Evolutionary conservation across 2,888 invertebrate species (phyloP), one percentile per base, ranked within the genome.

Genomic region (Micropterix aruncella): DNA sequence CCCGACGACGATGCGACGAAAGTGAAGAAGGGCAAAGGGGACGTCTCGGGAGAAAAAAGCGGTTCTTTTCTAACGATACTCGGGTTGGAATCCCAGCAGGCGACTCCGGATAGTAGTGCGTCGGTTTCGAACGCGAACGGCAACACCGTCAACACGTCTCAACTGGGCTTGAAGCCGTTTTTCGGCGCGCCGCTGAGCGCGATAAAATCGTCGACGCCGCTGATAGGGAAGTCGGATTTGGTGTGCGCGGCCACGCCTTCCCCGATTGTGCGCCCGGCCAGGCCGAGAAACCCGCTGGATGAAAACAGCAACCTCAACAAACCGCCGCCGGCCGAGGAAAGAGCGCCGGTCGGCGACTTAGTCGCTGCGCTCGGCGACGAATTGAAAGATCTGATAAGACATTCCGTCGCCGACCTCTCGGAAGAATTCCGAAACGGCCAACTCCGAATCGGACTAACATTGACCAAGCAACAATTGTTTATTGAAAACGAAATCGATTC

Each of bases 381-480:
- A 19, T 50, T 70, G 16, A 70, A 70, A 54, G 66, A 70, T 47
- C 68, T 65, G 46, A 58, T 70, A 1, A 65, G 65, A 51, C 50
- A 65, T 19, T 57, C 59, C 37, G 47, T 69, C 37, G 56, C 62
- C 1, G 68, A 70, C 56, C 60, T 66, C 2, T 59, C 66, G 2
- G 65, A 66, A 51, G 65, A 68, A 45, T 69, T 64, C 46, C 59
- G 63, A 44, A 66, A 66, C 51, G 65, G 66, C 54, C 70, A 66
- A 48, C 59, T 69, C 1, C 64, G 65, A 44, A 60, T 68, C n/a
- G 69, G 68, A 64, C 66, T 70, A 66, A 65, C 63, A 18, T 55
- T 70, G 15, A 70, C 70, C 1, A 71, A 70, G 52, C 69, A 70
- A 47, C 66, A 68, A 47, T 48, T 71, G 46, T 69, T 60, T 56